Evolutionary conservation across 1,140 invertebrate species (phyloP), one percentile per base, ranked within the genome.

Genomic region (Lethrus apterus): DNA sequence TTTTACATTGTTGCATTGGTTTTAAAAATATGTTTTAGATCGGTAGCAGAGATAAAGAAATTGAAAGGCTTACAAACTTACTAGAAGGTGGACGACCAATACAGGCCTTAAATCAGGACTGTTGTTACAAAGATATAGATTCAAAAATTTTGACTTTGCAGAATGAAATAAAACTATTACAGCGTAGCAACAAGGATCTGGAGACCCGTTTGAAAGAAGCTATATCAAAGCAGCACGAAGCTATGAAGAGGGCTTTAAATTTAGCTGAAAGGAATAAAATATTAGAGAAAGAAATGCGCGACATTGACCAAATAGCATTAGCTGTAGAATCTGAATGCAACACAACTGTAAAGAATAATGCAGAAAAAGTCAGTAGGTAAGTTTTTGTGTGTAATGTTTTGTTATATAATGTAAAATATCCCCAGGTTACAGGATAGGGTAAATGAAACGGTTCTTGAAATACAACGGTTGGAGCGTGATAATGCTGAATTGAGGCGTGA

Each of bases 221-320:
- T 19, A 55, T 82, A 45, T 69, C 72, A 47, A 83, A 81, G 56
- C 81, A 83, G 62, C 82, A 84, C 63, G 81, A 84, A 62, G 82
- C 81, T 9, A 83, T 83, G 81, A 64, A 75, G 14, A 66, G 79
- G 57, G 81, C 81, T 19, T 63, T 84, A 33, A 72, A 73, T 62
- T 70, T 84, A 51, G 80, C 80, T 13, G 76, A 83, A 55, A 70
- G 78, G 59, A 83, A 84, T 57, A 76, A 76, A 61, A 60, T 66
- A 41, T 60, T 84, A 17, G 76, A 83, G 66, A 76, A 78, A 56
- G 79, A 82, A 66, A 56, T 83, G 42, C 71, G 72, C 58, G 78
- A 80, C 58, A 76, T 81, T 43, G 81, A 83, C 63, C 66, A 73
- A 51, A 73, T 83, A 54, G 80, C 80, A 15, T 66, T 82, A 52